Percentiles rank a stretch among this genome's conserved stretches.
These are phyloP conservation scores for Zygogramma bicolorata DNA, from an alignment of 2,888 invertebrate genomes.

Conservation along the genomic window DNA sequence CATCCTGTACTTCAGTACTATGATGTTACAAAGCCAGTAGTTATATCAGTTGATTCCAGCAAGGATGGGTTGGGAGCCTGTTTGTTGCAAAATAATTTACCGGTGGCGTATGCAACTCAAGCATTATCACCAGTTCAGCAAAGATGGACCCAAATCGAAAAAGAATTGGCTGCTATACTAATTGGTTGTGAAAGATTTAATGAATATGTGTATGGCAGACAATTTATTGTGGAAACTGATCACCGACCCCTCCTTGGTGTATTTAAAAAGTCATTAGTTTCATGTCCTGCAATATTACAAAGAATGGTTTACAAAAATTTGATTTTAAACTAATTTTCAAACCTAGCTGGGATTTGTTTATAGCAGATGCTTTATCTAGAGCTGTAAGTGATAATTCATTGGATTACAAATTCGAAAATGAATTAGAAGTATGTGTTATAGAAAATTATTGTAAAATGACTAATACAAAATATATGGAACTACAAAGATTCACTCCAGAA, in stretches of 20 bases:
- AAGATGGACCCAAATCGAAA: background rate
- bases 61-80: background rate
- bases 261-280: constrained; percentile 8
- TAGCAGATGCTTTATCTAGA: constrained; percentile 5
- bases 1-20: background rate
- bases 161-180: background rate
- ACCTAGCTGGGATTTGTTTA: constrained; percentile 21
- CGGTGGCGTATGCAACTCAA: constrained; percentile 57
- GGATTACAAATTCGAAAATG: background rate
- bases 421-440: constrained; percentile 5
- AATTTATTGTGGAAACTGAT: constrained; percentile 24
- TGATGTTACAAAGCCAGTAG: background rate
- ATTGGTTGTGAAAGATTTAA: constrained; percentile 11
- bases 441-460: background rate
- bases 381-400: background rate
- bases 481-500: too few relatives aligned
- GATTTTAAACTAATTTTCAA: constrained; percentile 30
- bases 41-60: background rate
- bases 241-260: constrained; percentile 14
- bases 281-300: constrained; percentile 15
- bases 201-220: constrained; percentile 28
- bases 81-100: constrained; percentile 50
- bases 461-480: too few relatives aligned
- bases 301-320: constrained; percentile 35
- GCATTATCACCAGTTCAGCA: too few relatives aligned